Conservation (phyloP, 2,888 invertebrate genomes). For the Conistra vaccinii region DNA sequence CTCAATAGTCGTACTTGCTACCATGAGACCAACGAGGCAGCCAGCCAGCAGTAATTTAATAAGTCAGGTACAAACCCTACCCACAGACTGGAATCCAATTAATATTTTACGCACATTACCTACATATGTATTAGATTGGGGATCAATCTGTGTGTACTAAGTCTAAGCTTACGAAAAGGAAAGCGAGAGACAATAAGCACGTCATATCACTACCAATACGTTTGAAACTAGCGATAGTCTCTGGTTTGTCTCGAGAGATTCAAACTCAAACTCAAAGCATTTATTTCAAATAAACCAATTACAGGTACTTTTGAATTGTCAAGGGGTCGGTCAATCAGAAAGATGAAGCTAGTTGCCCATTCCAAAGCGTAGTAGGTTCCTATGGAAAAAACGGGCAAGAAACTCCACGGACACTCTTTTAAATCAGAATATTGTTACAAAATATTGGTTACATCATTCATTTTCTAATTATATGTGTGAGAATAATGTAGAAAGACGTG, state of each 20-base stretch:
- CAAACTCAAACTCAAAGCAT: too few species aligned
- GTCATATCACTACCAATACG: not conserved
- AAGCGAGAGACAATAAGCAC: not conserved
- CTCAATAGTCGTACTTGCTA: not conserved
- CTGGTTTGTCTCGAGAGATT: not conserved
- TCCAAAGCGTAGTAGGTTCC: too few species aligned
- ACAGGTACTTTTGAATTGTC: too few species aligned
- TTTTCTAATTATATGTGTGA: too few species aligned
- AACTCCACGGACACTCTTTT: too few species aligned
- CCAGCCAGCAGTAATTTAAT: constrained; percentile 12
- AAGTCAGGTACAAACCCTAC: not conserved
- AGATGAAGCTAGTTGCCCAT: too few species aligned
- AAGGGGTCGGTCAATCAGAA: too few species aligned
- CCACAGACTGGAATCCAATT: constrained; percentile 34
- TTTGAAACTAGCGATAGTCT: not conserved
- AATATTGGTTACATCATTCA: too few species aligned
- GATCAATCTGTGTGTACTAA: constrained; percentile 18
- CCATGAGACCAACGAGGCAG: not conserved
- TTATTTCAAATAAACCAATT: too few species aligned
- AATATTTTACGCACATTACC: constrained; percentile 44
- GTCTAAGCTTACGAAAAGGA: not conserved
- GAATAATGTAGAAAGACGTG: too few species aligned
- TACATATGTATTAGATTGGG: constrained; percentile 26
- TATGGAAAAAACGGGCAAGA: too few species aligned
- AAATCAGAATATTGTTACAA: too few species aligned